A percentile compares a stretch with the other conserved stretches of the same genome.
These are phyloP conservation scores for Holacanthella duospinosa DNA, from an alignment of 2,888 invertebrate species.

Conservation along the genomic window DNA sequence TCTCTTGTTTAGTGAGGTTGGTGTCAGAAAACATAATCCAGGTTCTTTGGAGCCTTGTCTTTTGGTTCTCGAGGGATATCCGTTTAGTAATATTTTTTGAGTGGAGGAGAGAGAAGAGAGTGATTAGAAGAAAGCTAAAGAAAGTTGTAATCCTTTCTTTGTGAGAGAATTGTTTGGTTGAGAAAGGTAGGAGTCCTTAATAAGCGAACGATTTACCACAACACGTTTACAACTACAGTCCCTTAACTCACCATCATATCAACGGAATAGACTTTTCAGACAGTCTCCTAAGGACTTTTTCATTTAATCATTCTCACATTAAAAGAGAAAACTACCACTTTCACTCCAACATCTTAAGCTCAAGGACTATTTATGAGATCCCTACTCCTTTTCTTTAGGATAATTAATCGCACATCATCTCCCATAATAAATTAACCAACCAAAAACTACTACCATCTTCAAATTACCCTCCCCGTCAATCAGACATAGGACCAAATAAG, in stretches of 20 bases:
- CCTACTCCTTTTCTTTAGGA: background rate
- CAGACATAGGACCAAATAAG: too few relatives aligned
- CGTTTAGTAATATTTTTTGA: background rate
- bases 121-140: background rate
- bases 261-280: background rate
- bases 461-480: background rate
- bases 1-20: background rate
- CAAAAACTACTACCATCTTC: background rate
- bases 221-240: background rate
- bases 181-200: background rate
- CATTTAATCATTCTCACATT: background rate
- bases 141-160: too few relatives aligned
- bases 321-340: background rate
- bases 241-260: background rate
- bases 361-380: background rate
- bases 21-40: background rate
- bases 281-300: background rate
- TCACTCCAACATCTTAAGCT: background rate
- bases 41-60: too few relatives aligned
- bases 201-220: background rate
- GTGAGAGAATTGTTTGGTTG: background rate
- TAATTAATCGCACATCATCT: background rate
- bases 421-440: background rate
- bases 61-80: background rate
- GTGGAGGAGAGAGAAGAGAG: background rate